Conservation (phyloP, 2,113 vertebrate genomes). For the Chiloscyllium plagiosum region DNA sequence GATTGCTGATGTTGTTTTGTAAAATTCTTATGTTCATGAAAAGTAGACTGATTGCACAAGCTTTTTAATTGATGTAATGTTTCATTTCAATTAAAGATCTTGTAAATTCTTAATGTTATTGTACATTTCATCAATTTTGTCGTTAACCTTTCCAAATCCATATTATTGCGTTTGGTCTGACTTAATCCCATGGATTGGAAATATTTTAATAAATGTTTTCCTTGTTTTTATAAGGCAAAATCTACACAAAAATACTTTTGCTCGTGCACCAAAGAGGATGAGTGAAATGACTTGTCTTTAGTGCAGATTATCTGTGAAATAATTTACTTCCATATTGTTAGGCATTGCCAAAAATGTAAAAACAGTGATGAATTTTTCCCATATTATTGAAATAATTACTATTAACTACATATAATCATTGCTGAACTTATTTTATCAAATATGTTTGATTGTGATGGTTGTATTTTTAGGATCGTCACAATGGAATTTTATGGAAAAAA, state of each 20-base stretch:
- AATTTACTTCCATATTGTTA: neutral
- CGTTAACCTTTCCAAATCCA: neutral
- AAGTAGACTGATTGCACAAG: neutral
- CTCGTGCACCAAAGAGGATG: neutral
- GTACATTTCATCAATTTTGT: neutral
- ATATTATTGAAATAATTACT: neutral
- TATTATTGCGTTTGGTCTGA: neutral
- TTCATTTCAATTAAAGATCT: neutral
- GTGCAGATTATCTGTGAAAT: neutral
- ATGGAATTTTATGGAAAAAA: conserved; percentile 99
- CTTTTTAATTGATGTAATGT: neutral
- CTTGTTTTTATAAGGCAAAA: neutral
- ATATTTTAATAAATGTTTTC: neutral
- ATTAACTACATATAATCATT: neutral
- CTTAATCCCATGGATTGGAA: neutral
- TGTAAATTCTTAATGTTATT: neutral
- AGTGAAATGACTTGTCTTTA: neutral
- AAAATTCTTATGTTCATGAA: neutral
- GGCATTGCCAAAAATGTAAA: neutral
- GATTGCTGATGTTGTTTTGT: neutral
- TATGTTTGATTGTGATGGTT: neutral
- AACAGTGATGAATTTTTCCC: neutral
- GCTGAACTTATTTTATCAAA: neutral
- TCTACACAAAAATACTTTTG: neutral
- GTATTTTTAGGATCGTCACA: conserved; percentile 81